These are phyloP conservation scores for Drosophila kohkoa DNA, from an alignment of 1,140 invertebrate genomes.

Conservation along the genomic window DNA sequence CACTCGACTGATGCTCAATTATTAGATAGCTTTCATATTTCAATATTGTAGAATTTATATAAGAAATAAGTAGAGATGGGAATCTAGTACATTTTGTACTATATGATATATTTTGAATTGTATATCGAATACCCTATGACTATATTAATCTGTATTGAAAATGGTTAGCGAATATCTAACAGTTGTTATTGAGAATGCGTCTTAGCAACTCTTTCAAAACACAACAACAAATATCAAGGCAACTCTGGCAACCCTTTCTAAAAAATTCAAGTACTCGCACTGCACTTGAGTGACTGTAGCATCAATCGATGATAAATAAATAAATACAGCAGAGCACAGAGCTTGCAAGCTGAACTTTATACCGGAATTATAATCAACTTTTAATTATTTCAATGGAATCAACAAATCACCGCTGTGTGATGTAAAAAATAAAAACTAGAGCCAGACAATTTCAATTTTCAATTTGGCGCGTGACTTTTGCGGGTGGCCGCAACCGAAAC, in stretches of 20 bases:
- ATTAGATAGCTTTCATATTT: too few relatives aligned
- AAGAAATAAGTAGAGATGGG: too few relatives aligned
- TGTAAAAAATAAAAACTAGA: neutral
- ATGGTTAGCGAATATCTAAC: too few relatives aligned
- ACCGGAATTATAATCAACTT: conserved; percentile 44
- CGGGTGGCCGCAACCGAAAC: conserved; percentile 52
- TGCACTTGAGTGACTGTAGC: conserved; percentile 30
- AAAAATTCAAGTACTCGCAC: conserved; percentile 15
- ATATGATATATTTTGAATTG: too few relatives aligned
- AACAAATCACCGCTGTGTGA: neutral
- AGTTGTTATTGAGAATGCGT: too few relatives aligned
- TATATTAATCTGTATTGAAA: too few relatives aligned
- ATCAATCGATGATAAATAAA: conserved; percentile 39
- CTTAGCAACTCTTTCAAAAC: neutral
- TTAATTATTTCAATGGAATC: conserved; percentile 39
- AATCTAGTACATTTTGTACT: too few relatives aligned
- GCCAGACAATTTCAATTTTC: conserved; percentile 39
- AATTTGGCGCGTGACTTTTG: conserved; percentile 73
- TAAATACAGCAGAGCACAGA: neutral
- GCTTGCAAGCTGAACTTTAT: conserved; percentile 43
- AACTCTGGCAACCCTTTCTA: conserved; percentile 40
- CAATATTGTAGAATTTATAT: too few relatives aligned
- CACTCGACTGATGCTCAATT: too few relatives aligned
- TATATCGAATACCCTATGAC: too few relatives aligned
- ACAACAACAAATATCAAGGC: conserved; percentile 31